Conservation (phyloP, 1,140 invertebrate genomes). For the Hestina assimilis region DNA sequence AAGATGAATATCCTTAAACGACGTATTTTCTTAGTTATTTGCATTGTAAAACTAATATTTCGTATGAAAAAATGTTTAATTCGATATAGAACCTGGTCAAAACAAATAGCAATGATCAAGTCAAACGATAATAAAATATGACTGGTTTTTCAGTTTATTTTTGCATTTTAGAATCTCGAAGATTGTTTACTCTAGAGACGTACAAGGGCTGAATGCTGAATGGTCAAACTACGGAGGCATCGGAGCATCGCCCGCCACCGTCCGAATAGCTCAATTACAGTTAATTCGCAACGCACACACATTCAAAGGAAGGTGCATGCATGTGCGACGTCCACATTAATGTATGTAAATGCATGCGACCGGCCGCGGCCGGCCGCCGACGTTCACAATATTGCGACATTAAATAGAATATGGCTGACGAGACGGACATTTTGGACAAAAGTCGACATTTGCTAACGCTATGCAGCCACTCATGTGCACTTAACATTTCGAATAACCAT, state of each 20-base stretch:
- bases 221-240: constrained; percentile 43
- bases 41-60: constrained; percentile 31
- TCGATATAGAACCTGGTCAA: too few species aligned
- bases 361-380: constrained; percentile 63
- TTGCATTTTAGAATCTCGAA: not conserved
- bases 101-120: too few species aligned
- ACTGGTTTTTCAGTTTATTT: not conserved
- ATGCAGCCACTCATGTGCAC: constrained; percentile 58
- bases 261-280: constrained; percentile 77
- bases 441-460: constrained; percentile 69
- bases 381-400: constrained; percentile 74
- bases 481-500: constrained; percentile 55
- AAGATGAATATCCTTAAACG: constrained; percentile 68
- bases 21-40: constrained; percentile 38
- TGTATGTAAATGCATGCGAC: constrained; percentile 77
- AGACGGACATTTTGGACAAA: constrained; percentile 71
- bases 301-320: constrained; percentile 64
- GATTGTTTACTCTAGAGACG: not conserved
- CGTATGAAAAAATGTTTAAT: constrained; percentile 27
- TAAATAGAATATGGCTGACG: constrained; percentile 72
- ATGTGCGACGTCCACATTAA: constrained; percentile 70
- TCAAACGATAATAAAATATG: too few species aligned
- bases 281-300: constrained; percentile 75
- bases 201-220: constrained; percentile 13
- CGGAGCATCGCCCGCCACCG: constrained; percentile 52